Evolutionary conservation across 2,888 invertebrate species (phyloP).

Genomic region (Hydroisotoma schaefferi): DNA sequence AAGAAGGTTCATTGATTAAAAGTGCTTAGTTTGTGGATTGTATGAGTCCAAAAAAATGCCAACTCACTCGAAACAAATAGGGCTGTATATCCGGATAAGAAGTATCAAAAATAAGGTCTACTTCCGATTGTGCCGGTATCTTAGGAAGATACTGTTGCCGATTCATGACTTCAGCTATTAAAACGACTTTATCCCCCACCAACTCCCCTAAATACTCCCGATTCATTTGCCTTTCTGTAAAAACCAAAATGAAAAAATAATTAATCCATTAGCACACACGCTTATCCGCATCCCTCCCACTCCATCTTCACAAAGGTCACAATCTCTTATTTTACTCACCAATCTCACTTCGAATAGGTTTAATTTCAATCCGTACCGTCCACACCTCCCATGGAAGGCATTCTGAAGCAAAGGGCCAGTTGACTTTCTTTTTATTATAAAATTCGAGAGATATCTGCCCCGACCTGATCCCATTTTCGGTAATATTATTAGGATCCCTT

Average conservation of each 20-base stretch:
- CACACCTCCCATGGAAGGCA: conserved; percentile 98
- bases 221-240: conserved; percentile 71
- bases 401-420: conserved; percentile 87
- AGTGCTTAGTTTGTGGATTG: not conserved
- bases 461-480: conserved; percentile 46
- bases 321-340: too few relatives aligned
- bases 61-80: conserved; percentile 83
- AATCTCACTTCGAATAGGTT: conserved; percentile 78
- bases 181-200: conserved; percentile 87
- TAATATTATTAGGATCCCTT: conserved; percentile 48
- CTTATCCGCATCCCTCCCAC: too few relatives aligned
- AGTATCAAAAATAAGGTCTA: conserved; percentile 92
- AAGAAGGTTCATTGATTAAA: not conserved
- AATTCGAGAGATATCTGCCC: conserved; percentile 90
- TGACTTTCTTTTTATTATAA: conserved; percentile 83
- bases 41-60: not conserved
- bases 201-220: conserved; percentile 83
- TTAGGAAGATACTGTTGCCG: conserved; percentile 93
- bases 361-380: conserved; percentile 87
- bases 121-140: conserved; percentile 86
- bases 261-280: not conserved
- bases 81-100: conserved; percentile 91
- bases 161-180: conserved; percentile 93
- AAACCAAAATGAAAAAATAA: not conserved
- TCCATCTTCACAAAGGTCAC: not conserved